Conservation (phyloP, 2,113 vertebrate species). For the Enhydra lutris region DNA sequence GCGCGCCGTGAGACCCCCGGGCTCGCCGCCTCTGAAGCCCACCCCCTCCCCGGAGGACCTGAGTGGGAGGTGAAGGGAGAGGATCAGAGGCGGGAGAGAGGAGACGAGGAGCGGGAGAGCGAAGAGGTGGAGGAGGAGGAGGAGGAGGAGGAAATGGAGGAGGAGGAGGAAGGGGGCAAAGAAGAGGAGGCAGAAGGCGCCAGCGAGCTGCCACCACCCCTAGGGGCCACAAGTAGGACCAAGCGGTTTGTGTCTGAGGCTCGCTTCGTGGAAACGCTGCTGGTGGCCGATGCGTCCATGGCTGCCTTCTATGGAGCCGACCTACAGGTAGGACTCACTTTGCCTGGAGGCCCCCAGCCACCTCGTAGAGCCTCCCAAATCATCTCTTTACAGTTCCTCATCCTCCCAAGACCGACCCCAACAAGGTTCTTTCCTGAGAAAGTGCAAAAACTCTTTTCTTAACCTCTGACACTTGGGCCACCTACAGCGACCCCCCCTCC, state of each 20-base stretch:
- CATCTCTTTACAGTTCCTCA: background rate
- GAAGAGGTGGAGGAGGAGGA: background rate
- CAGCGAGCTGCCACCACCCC: background rate
- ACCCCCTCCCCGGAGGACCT: background rate
- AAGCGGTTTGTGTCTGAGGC: conserved; percentile 90
- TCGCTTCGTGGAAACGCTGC: conserved; percentile 91
- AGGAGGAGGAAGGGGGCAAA: background rate
- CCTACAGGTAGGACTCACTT: conserved; percentile 85
- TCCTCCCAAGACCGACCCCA: background rate
- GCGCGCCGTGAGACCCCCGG: background rate
- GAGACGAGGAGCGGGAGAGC: background rate
- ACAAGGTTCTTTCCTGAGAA: background rate
- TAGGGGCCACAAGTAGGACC: conserved; percentile 59
- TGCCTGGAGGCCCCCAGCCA: background rate
- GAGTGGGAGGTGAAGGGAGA: background rate
- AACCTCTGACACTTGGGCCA: background rate
- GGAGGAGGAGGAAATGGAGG: background rate
- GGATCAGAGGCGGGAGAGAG: background rate
- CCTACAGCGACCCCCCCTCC: background rate
- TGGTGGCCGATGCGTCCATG: conserved; percentile 92
- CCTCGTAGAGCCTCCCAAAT: background rate
- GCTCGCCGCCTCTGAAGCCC: background rate
- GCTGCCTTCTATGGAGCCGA: conserved; percentile 89
- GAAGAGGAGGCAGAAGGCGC: background rate
- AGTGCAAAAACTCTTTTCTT: background rate